phyloP scores from a whole-genome alignment of 30 jellyfish, hydroid and myxozoan genomes.

The Pelagia noctiluca region DNA sequence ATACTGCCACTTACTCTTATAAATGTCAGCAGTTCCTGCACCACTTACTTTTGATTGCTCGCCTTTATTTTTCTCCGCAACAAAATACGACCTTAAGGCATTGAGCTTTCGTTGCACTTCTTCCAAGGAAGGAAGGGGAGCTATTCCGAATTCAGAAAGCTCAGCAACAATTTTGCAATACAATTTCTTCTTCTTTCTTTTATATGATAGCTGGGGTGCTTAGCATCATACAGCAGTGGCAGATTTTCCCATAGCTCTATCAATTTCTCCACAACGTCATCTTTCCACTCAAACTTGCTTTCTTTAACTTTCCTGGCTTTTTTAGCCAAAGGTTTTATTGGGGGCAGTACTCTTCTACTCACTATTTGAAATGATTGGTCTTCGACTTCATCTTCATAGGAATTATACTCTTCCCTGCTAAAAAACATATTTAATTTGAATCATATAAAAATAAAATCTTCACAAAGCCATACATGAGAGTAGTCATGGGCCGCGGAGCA shows the following conservation, averaged over 20 bases:
- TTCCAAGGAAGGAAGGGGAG: conserved; percentile 33
- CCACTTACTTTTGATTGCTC: conserved; percentile 54
- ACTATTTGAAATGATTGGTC: neutral
- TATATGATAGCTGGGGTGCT: conserved; percentile 46
- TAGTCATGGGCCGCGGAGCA: no score
- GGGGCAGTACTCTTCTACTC: neutral
- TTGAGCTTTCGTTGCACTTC: conserved; percentile 36
- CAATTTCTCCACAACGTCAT: conserved; percentile 26
- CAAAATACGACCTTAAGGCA: conserved; percentile 40
- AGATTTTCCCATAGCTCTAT: conserved; percentile 54
- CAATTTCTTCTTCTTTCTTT: conserved; percentile 39
- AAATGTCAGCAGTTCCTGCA: conserved; percentile 47
- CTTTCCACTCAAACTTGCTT: conserved; percentile 39
- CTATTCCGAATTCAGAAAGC: conserved; percentile 3
- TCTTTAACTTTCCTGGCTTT: conserved; percentile 12
- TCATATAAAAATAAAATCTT: no score
- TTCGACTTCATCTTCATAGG: neutral
- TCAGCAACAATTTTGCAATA: conserved; percentile 17
- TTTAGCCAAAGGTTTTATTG: neutral
- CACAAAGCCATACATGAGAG: no score
- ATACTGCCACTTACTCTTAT: conserved; percentile 42
- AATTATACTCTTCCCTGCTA: neutral
- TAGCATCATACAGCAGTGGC: conserved; percentile 42
- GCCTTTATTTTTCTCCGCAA: conserved; percentile 18
- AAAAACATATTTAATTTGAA: no score